Conservation (phyloP, 2,888 invertebrate species). For the Odontocolon sp. region DNA sequence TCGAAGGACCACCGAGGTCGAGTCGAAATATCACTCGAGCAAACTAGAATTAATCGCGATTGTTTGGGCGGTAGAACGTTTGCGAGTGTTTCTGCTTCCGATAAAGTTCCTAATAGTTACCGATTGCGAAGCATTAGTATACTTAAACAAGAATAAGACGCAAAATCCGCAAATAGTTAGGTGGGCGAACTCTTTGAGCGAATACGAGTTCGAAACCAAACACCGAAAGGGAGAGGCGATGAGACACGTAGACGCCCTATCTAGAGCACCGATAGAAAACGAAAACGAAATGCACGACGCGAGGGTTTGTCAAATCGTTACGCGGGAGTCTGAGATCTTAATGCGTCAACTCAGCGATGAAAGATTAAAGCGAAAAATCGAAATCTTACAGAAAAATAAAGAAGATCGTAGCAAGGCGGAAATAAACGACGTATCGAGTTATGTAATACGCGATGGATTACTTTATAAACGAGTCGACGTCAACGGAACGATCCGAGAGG, state of each 20-base stretch:
- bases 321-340: slow-evolving; percentile 8
- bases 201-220: slow-evolving; percentile 57
- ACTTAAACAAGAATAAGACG: too few species aligned
- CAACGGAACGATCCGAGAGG: slow-evolving; percentile 2
- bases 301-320: slow-evolving; percentile 37
- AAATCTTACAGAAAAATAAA: not conserved
- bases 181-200: slow-evolving; percentile 23
- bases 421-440: not conserved
- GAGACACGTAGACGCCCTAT: slow-evolving; percentile 62
- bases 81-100: slow-evolving; percentile 25
- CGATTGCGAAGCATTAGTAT: too few species aligned
- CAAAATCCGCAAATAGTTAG: too few species aligned
- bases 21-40: too few species aligned
- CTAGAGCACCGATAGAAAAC: slow-evolving; percentile 52
- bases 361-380: not conserved
- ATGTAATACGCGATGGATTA: slow-evolving; percentile 10
- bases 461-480: slow-evolving; percentile 4
- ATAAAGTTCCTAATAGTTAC: slow-evolving; percentile 59
- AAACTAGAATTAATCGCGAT: slow-evolving; percentile 40
- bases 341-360: not conserved
- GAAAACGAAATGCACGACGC: slow-evolving; percentile 21
- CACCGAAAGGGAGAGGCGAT: slow-evolving; percentile 60
- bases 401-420: slow-evolving; percentile 5
- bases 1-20: slow-evolving; percentile 63
- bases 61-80: slow-evolving; percentile 37